Evolutionary conservation across 37 sponge, comb jelly and placozoan species (phyloP).

Genomic region (Crambe crambe): DNA sequence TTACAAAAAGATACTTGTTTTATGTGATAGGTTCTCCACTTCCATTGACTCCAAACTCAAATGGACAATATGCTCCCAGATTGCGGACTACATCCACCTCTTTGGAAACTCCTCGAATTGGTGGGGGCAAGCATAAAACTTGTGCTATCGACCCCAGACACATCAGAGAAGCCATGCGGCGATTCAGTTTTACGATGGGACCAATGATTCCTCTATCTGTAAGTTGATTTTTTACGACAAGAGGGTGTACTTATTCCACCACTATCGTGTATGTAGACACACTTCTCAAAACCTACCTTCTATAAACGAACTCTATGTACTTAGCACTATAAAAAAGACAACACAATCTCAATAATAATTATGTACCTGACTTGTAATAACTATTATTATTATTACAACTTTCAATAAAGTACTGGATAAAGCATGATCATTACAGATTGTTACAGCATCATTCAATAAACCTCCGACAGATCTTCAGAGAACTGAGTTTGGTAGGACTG

Average conservation of each 20-base stretch:
- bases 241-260: background rate
- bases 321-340: background rate
- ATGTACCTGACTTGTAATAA: background rate
- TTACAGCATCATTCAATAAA: background rate
- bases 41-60: no score
- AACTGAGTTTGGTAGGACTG: slow-evolving; percentile 47
- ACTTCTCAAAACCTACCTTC: slow-evolving; percentile 31
- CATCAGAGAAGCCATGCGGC: slow-evolving; percentile 53
- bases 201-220: slow-evolving; percentile 28
- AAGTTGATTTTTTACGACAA: background rate
- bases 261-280: background rate
- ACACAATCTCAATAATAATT: background rate
- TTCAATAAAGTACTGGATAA: background rate
- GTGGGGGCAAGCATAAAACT: no score
- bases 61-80: no score
- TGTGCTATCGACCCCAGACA: slow-evolving; percentile 53
- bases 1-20: no score
- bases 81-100: no score
- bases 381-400: background rate
- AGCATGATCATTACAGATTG: background rate
- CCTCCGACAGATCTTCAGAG: slow-evolving; percentile 31
- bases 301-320: slow-evolving; percentile 28
- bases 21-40: no score
- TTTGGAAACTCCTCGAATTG: no score
- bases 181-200: slow-evolving; percentile 14